phyloP scores from a whole-genome alignment of 53 echinoderm and acorn worm species.

The Mesocentrotus franciscanus region DNA sequence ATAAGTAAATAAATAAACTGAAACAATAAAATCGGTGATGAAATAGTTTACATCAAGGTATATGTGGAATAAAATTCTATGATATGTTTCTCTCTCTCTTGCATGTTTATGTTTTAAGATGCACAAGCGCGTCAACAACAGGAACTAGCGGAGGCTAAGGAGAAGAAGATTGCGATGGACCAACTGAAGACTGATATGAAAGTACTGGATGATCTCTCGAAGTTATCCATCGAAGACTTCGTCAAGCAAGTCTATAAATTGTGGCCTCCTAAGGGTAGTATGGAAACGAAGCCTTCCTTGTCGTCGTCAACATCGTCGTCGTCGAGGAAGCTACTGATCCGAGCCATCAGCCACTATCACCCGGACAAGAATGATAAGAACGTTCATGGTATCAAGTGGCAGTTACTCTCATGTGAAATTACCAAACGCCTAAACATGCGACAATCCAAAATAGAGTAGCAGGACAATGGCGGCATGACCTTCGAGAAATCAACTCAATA shows the following conservation, averaged over 20 bases:
- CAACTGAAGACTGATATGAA: neutral
- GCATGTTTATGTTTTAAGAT: neutral
- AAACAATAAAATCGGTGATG: too few relatives aligned
- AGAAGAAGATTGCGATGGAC: neutral
- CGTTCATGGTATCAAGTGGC: slow-evolving; percentile 51
- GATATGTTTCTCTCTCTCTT: too few relatives aligned
- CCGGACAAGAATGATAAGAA: slow-evolving; percentile 57
- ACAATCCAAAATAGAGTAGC: neutral
- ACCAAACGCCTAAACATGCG: slow-evolving; percentile 47
- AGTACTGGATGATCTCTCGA: neutral
- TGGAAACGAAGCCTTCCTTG: neutral
- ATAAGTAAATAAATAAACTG: too few relatives aligned
- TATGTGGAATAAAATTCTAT: too few relatives aligned
- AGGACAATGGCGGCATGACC: neutral
- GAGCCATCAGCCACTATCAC: slow-evolving; percentile 58
- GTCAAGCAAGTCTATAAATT: neutral
- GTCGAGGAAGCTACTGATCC: slow-evolving; percentile 37
- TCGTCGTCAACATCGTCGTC: neutral
- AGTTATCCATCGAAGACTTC: neutral
- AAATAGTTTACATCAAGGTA: too few relatives aligned
- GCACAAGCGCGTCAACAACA: neutral
- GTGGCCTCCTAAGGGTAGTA: neutral
- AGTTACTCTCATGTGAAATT: slow-evolving; percentile 48
- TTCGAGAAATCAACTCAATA: too few relatives aligned
- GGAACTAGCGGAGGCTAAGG: neutral